Conservation (phyloP, 2,888 invertebrate genomes). For the Anticlea derivata region DNA sequence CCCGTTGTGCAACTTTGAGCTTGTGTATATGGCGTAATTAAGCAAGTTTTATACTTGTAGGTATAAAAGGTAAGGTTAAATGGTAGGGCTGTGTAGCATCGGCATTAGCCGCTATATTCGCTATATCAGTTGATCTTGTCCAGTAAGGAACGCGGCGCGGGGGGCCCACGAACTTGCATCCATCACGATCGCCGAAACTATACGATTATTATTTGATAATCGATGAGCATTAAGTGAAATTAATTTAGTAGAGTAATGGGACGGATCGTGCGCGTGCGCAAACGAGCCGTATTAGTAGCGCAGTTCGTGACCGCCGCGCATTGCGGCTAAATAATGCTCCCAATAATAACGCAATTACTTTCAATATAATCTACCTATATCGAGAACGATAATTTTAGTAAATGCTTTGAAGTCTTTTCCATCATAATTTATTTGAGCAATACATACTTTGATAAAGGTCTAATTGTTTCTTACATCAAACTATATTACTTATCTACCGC, state of each 20-base stretch:
- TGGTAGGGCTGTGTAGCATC: no score
- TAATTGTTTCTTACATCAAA: no score
- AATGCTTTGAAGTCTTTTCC: neutral
- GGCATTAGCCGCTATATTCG: no score
- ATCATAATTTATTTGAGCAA: neutral
- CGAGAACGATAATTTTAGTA: slow-evolving; percentile 1
- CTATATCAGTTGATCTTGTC: slow-evolving; percentile 63
- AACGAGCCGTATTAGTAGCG: slow-evolving; percentile 56
- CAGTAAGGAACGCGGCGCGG: slow-evolving; percentile 60
- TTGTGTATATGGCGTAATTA: no score
- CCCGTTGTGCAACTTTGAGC: no score
- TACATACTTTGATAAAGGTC: neutral
- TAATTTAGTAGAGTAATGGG: slow-evolving; percentile 80
- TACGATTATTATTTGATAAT: slow-evolving; percentile 79
- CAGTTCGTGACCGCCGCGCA: slow-evolving; percentile 54
- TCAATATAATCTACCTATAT: slow-evolving; percentile 30
- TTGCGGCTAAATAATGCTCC: slow-evolving; percentile 55
- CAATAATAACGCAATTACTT: slow-evolving; percentile 56
- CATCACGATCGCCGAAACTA: slow-evolving; percentile 75
- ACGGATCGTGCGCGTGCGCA: slow-evolving; percentile 72
- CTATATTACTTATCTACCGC: no score
- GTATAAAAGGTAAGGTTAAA: neutral
- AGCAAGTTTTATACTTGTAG: no score
- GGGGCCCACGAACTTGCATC: slow-evolving; percentile 69
- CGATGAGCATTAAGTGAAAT: slow-evolving; percentile 81